Evolutionary conservation across 2,113 vertebrate genomes (phyloP), one percentile per base, ranked within the genome.

Genomic region (Vulpes vulpes): DNA sequence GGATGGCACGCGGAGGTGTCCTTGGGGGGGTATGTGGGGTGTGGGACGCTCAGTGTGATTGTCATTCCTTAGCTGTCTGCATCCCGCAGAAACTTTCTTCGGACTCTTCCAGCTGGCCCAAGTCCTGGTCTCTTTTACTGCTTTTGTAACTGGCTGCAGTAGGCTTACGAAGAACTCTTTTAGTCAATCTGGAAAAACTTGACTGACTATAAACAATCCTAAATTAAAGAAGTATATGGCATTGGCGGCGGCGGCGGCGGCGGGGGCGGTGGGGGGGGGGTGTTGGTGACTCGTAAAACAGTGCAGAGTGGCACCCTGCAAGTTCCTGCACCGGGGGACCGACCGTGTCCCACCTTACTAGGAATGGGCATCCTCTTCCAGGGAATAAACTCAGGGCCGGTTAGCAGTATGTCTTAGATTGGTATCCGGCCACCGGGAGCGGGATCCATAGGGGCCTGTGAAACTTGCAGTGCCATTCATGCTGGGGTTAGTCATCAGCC

Each of bases 121-220:
- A 1, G 94, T 73, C 92, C 98, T 96, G 43, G 27, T 65, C 59
- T 95, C 86, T 91, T 92, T 78, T 60, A 32, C 85, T 76, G 80
- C 51, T 62, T 84, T 91, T 49, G 81, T 97, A 74, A 90, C 96
- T 78, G 80, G 94, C 90, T 92, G 59, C 87, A 82, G 93, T 59
- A 83, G 96, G 95, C 96, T 90, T 30, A 90, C 1, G 76, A 74
- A 96, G 92, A 96, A 60, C 84, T 89, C 95, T 96, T 35, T 88
- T n/a, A 88, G 95, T 94, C 96, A 93, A 96, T 92, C 97, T 97
- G 97, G 95, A 97, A 97, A 98, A 96, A 97, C 96, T 97, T 91
- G 97, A 97, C 96, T 55, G 91, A 97, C 95, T 94, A 73, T 97
- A 97, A 98, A 97, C 96, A 97, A 95, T 88, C 80, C 87, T 83